A percentile compares a stretch with the other conserved stretches of the same genome.
phyloP scores from a whole-genome alignment of 2,888 invertebrate species.

The Melanostoma mellinum region DNA sequence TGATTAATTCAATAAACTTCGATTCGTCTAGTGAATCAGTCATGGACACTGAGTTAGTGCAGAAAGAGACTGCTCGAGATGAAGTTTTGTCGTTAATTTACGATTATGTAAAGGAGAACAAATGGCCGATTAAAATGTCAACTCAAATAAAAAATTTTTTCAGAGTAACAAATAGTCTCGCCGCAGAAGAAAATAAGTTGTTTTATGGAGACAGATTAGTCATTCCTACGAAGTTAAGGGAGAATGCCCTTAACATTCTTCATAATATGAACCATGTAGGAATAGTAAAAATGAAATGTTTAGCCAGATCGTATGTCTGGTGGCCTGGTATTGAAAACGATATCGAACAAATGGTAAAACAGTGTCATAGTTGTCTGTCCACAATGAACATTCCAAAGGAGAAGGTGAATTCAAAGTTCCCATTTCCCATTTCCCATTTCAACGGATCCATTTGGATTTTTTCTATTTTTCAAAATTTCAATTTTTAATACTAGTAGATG shows the following conservation, averaged over 20 bases:
- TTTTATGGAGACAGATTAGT: slow-evolving; percentile 37
- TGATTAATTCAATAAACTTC: slow-evolving; percentile 9
- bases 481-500: not conserved
- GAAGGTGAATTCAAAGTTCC: too few relatives aligned
- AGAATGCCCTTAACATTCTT: not conserved
- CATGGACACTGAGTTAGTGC: slow-evolving; percentile 7
- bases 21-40: slow-evolving; percentile 4
- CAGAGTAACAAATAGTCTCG: slow-evolving; percentile 10
- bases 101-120: slow-evolving; percentile 25
- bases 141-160: not conserved
- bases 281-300: slow-evolving; percentile 10
- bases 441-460: too few relatives aligned
- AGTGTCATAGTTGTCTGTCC: too few relatives aligned
- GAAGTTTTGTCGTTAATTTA: slow-evolving; percentile 9
- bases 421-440: too few relatives aligned
- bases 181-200: slow-evolving; percentile 14
- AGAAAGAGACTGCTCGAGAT: not conserved
- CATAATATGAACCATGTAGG: slow-evolving; percentile 22
- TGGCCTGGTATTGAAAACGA: slow-evolving; percentile 7
- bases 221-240: slow-evolving; percentile 2
- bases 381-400: too few relatives aligned
- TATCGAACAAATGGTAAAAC: too few relatives aligned
- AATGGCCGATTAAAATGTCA: slow-evolving; percentile 24
- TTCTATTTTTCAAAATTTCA: too few relatives aligned
- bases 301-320: slow-evolving; percentile 12